Evolutionary conservation across 2,888 invertebrate genomes (phyloP).

Genomic region (Conchocele bisecta): DNA sequence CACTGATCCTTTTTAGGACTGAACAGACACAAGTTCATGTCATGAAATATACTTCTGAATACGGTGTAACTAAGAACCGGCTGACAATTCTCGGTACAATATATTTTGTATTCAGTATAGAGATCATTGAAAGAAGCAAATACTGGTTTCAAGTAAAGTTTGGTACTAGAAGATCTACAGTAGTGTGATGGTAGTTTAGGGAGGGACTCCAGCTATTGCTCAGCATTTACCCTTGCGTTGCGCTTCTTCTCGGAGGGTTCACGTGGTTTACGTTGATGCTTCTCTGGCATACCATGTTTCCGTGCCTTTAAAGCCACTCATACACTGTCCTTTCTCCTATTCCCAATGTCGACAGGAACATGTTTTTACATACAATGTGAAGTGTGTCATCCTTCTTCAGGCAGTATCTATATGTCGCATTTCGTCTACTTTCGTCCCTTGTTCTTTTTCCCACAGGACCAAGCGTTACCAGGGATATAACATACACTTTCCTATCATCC

Average conservation of each 20-base stretch:
- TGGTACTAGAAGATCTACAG: constrained; percentile 35
- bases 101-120: constrained; percentile 18
- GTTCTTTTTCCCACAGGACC: no score
- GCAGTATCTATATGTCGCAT: background rate
- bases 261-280: background rate
- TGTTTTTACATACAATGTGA: background rate
- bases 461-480: constrained; percentile 2
- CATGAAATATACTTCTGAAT: constrained; percentile 37
- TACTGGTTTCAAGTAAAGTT: constrained; percentile 42
- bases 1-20: constrained; percentile 49
- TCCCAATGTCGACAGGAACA: no score
- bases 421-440: no score
- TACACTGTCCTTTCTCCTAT: no score
- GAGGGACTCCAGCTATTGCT: background rate
- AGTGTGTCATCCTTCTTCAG: background rate
- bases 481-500: constrained; percentile 1
- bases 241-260: background rate
- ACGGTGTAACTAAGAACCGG: background rate
- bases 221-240: background rate
- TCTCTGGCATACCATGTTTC: no score
- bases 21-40: constrained; percentile 37
- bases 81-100: background rate
- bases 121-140: constrained; percentile 25
- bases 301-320: no score
- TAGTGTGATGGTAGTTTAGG: constrained; percentile 19